Percentiles rank a stretch among this genome's conserved stretches.
Evolutionary conservation across 2,797 vertebrate genomes (phyloP).

Genomic region (Sardinella longiceps): DNA sequence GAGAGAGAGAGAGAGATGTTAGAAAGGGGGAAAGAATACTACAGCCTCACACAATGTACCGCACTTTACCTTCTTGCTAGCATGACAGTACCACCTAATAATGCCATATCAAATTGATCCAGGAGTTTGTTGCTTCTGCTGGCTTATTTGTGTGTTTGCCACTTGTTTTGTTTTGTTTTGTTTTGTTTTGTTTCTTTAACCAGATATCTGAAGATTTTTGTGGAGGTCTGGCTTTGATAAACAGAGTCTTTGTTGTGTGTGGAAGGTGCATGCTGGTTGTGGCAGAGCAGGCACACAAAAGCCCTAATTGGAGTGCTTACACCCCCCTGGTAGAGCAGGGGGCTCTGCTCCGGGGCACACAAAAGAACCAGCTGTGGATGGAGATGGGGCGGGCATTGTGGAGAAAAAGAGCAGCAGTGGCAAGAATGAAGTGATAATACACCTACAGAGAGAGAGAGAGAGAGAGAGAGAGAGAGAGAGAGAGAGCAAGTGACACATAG

Average conservation of each 20-base stretch:
- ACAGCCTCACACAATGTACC: not conserved
- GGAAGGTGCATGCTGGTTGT: not conserved
- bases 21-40: not conserved
- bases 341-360: not conserved
- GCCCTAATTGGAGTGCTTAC: conserved; percentile 1
- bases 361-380: not conserved
- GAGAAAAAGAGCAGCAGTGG: not conserved
- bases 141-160: not conserved
- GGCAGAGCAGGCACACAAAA: conserved; percentile 5
- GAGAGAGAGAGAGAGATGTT: not conserved
- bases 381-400: not conserved
- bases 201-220: conserved; percentile 8
- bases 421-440: not conserved
- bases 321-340: not conserved
- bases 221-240: not conserved
- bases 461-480: too few species aligned
- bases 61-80: not conserved
- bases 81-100: not conserved
- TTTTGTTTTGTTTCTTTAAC: not conserved
- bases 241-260: not conserved
- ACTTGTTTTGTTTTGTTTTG: not conserved
- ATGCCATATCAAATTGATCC: conserved; percentile 5
- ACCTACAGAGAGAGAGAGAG: not conserved
- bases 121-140: not conserved
- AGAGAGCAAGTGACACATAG: too few species aligned